Evolutionary conservation across 2,113 vertebrate species (phyloP).

Genomic region (Chascanopsetta lugubris): DNA sequence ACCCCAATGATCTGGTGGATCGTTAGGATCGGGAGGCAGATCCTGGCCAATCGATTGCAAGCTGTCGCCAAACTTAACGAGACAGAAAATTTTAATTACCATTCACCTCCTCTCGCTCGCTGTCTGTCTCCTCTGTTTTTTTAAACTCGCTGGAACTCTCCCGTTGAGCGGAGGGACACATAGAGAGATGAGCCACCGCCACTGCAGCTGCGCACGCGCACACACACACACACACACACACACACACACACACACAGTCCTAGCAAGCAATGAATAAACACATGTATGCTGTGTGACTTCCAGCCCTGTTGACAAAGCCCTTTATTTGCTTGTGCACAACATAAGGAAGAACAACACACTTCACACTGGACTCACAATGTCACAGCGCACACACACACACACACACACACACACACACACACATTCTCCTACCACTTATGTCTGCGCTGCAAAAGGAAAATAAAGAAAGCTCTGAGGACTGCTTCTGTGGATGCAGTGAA

Average conservation of each 20-base stretch:
- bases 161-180: constrained; percentile 23
- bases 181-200: not conserved
- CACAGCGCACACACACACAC: constrained; percentile 17
- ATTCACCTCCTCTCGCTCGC: constrained; percentile 57
- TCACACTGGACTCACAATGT: constrained; percentile 38
- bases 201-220: not conserved
- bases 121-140: constrained; percentile 49
- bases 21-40: constrained; percentile 72
- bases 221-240: constrained; percentile 9
- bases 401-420: not conserved
- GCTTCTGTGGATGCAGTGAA: constrained; percentile 50
- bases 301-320: constrained; percentile 41
- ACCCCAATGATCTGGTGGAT: constrained; percentile 65
- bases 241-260: not conserved
- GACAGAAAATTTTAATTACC: constrained; percentile 78
- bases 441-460: constrained; percentile 34
- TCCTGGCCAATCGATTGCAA: constrained; percentile 70
- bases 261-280: constrained; percentile 19
- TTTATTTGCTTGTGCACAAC: constrained; percentile 32
- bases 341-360: constrained; percentile 6
- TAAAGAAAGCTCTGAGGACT: constrained; percentile 65
- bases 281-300: constrained; percentile 20
- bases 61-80: constrained; percentile 79
- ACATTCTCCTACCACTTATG: constrained; percentile 32
- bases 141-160: constrained; percentile 11